Percentiles rank a stretch among this genome's conserved stretches.
Evolutionary conservation across 2,113 vertebrate species (phyloP).

Genomic region (Daboia siamensis): DNA sequence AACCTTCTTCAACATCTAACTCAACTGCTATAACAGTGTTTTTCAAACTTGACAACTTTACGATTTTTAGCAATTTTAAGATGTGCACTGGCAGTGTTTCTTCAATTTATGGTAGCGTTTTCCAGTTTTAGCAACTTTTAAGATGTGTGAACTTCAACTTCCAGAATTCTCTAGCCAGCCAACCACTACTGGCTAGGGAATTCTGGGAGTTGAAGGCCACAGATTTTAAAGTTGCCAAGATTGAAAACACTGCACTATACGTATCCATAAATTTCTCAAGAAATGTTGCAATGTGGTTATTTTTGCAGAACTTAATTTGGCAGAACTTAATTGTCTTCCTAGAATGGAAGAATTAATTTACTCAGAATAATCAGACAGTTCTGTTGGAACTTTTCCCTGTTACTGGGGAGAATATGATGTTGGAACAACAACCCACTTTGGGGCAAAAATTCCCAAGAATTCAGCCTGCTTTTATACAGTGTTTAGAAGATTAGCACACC

Average conservation of each 20-base stretch:
- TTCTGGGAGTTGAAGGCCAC: not conserved
- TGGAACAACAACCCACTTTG: not conserved
- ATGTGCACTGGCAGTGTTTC: not conserved
- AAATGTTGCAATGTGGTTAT: not conserved
- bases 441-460: not conserved
- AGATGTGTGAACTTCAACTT: not conserved
- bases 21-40: not conserved
- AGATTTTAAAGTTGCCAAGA: not conserved
- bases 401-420: not conserved
- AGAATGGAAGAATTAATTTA: not conserved
- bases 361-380: not conserved
- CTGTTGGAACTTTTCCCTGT: not conserved
- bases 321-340: not conserved
- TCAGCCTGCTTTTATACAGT: not conserved
- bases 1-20: not conserved
- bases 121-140: not conserved
- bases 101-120: not conserved
- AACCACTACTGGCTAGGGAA: not conserved
- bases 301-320: not conserved
- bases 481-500: not conserved
- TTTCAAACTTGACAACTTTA: not conserved
- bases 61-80: not conserved
- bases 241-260: not conserved
- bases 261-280: not conserved
- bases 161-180: not conserved